Evolutionary conservation across 2,797 vertebrate species (phyloP), one percentile per base, ranked within the genome.

Genomic region (Poecilia velifera): DNA sequence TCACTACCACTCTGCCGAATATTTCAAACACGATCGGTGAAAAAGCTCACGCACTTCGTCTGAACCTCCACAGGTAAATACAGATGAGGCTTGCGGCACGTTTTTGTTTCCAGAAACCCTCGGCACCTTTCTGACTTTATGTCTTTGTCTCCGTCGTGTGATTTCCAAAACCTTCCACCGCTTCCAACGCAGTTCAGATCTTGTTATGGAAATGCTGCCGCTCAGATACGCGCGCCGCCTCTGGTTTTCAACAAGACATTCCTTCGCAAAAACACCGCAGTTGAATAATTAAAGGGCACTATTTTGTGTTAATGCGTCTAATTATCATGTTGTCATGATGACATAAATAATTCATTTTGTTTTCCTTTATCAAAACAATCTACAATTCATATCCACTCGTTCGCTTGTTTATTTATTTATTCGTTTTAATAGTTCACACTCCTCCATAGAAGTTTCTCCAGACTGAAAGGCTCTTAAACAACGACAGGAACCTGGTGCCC

Each of bases 261-360:
- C 84, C 86, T 88, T 88, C 84, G 84, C 47, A 16, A 89, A 92
- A 91, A 92, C 83, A 86, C 81, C 76, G 79, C 39, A 72, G 66
- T 68, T 91, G 89, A 94, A 94, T 93, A 90, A 93, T 93, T 92
- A 89, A 92, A 89, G 72, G 47, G 86, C 79, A 83, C 82, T 84
- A 88, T 92, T 94, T 93, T 92, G 85, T 89, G 88, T 92, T 91
- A 93, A 94, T 91, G 91, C 85, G 84, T 93, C 93, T 92, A 92
- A 94, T 94, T 94, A 92, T 89, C 84, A 87, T 84, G 82, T 92
- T 86, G 81, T 92, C 87, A 83, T 92, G 90, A 92, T 90, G 76
- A 89, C 84, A 95, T 95, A 86, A 92, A 93, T 94, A 86, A 94
- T 94, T 92, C 90, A 94, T 92, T 64, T 3, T 0, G 6, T 72